Evolutionary conservation across 2,797 vertebrate genomes (phyloP).

Genomic region (Silurus lanzhouensis): DNA sequence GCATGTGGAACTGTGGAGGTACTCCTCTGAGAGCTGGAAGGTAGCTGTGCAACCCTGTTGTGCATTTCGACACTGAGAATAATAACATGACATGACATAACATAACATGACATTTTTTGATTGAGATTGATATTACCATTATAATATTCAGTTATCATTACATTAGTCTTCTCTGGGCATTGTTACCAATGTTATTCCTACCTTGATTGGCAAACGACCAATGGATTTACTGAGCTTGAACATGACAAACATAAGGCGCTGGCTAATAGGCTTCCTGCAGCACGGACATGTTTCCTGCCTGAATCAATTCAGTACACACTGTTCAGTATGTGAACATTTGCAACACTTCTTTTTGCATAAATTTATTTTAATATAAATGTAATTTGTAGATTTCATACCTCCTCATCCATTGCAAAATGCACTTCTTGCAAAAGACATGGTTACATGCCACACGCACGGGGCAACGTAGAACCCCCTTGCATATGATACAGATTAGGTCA

Average conservation of each 20-base stretch:
- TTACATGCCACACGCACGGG: slow-evolving; percentile 83
- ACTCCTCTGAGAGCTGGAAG: slow-evolving; percentile 66
- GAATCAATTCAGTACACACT: slow-evolving; percentile 26
- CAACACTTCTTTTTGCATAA: neutral
- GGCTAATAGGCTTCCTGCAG: slow-evolving; percentile 71
- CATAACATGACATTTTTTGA: neutral
- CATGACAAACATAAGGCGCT: slow-evolving; percentile 68
- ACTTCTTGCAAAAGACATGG: slow-evolving; percentile 89
- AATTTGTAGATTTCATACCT: slow-evolving; percentile 64
- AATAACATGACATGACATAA: slow-evolving; percentile 7
- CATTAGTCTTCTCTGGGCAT: neutral
- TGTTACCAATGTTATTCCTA: slow-evolving; percentile 50
- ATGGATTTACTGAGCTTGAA: slow-evolving; percentile 73
- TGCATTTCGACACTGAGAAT: slow-evolving; percentile 69
- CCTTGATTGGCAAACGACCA: slow-evolving; percentile 72
- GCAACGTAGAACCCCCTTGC: slow-evolving; percentile 83
- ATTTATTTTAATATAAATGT: neutral
- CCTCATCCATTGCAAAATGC: slow-evolving; percentile 85
- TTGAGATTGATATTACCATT: neutral
- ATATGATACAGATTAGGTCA: slow-evolving; percentile 86
- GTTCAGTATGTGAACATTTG: neutral
- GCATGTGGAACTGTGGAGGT: slow-evolving; percentile 66
- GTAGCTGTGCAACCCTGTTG: slow-evolving; percentile 70
- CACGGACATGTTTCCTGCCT: slow-evolving; percentile 77
- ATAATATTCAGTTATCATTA: neutral